phyloP scores from a whole-genome alignment of 2,113 vertebrate genomes.

The Istiophorus platypterus region DNA sequence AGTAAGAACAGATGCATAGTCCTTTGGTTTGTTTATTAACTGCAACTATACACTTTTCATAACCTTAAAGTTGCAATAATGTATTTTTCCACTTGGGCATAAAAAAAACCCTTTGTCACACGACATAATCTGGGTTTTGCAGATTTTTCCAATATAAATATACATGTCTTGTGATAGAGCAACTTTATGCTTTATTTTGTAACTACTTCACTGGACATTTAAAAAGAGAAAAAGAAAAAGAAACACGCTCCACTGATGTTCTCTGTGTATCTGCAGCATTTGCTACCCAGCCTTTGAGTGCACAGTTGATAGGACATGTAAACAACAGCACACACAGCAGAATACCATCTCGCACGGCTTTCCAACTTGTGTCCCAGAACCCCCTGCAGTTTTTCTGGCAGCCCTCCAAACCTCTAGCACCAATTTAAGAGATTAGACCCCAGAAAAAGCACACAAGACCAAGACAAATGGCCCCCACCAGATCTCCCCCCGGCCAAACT shows the following conservation, averaged over 20 bases:
- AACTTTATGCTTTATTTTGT: background rate
- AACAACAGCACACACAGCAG: constrained; percentile 24
- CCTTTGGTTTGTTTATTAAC: too few relatives aligned
- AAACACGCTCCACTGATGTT: background rate
- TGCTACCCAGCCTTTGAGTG: background rate
- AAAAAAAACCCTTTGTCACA: background rate
- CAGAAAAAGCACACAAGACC: constrained; percentile 83
- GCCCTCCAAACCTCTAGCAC: constrained; percentile 75
- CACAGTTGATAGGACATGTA: constrained; percentile 29
- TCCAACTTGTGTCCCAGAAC: constrained; percentile 66
- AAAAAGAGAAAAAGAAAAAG: background rate
- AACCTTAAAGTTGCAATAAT: too few relatives aligned
- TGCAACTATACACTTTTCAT: too few relatives aligned
- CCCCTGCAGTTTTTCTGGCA: constrained; percentile 71
- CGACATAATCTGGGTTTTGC: background rate
- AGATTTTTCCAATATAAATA: background rate
- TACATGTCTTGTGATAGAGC: background rate
- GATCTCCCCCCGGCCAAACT: constrained; percentile 70
- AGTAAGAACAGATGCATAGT: too few relatives aligned
- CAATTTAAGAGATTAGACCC: constrained; percentile 84
- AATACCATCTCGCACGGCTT: constrained; percentile 32
- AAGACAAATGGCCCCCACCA: constrained; percentile 76
- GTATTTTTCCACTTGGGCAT: too few relatives aligned
- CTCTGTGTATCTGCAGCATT: constrained; percentile 14
- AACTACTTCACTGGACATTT: too few relatives aligned